Base-by-base conservation (phyloP, 1,140 invertebrate genomes). In the Drosophila nigromelanica region DNA sequence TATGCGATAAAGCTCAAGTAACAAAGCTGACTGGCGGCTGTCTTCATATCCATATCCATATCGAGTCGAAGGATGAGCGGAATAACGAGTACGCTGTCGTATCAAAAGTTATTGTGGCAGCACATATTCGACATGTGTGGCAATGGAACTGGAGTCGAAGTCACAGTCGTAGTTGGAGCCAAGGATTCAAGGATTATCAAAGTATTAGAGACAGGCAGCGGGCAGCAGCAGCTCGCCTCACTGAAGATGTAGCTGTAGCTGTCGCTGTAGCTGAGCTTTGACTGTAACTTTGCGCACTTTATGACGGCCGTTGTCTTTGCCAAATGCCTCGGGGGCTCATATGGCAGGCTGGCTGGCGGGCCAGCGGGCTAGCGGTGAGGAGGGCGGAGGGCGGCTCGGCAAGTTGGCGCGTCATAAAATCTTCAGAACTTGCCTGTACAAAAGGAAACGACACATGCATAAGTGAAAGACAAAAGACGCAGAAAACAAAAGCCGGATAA, bases 231-330 rank as follows among this genome's bases (percentile, higher is more conserved):
- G 62, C 50, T 40, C 43, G 48, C 59, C 30, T 54, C 15, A 30
- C 40, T 54, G 52, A 48, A 15, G 24, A 14, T 24, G 10, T 15
- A 12, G 50, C 15, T 51, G 24, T 50, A 30, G 47, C 27, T 51
- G 39, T 33, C 3, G 62, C 61, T 56, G 21, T 62, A 40, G 61
- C 61, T 68, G 67, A 72, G 77, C 76, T 82, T 68, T 82, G 80
- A 79, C 62, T 85, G 78, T 85, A 87, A 77, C 71, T 87, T 86
- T 87, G 85, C 75, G 75, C 82, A 86, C 82, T 86, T 86, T 87
- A 86, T 86, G 81, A 72, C 61, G 54, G 43, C 33, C 64, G 45
- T 33, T 73, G 59, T 59, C 66, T 66, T 70, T 72, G 68, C 74
- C 74, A 78, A 86, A 67, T 66, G 82, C 70, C 83, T 54, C 27